Conservation (phyloP, 2,113 vertebrate species). For the Leiothrix lutea region DNA sequence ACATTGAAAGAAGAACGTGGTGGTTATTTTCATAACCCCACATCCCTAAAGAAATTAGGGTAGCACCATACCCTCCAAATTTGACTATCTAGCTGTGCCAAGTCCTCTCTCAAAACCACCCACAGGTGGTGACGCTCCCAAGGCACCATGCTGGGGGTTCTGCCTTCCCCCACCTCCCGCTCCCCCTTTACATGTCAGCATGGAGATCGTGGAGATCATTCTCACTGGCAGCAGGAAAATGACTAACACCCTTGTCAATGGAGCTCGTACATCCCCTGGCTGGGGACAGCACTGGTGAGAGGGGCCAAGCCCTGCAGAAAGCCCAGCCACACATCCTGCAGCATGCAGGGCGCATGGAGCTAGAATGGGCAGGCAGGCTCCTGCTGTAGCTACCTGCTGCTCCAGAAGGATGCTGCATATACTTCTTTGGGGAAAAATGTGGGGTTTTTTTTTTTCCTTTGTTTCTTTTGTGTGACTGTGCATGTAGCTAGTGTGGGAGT, state of each 20-base stretch:
- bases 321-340: not conserved
- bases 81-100: conserved; percentile 83
- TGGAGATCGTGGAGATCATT: not conserved
- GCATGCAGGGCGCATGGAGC: conserved; percentile 20
- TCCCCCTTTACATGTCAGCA: conserved; percentile 15
- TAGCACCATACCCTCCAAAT: not conserved
- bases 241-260: conserved; percentile 46
- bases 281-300: not conserved
- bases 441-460: conserved; percentile 7
- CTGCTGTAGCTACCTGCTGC: conserved; percentile 77
- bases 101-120: conserved; percentile 74
- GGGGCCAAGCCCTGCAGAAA: conserved; percentile 24
- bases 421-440: conserved; percentile 35
- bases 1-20: conserved; percentile 78
- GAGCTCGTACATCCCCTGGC: conserved; percentile 35
- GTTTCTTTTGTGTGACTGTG: conserved; percentile 61
- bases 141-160: conserved; percentile 66
- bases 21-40: conserved; percentile 75
- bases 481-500: conserved; percentile 55
- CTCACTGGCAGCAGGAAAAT: conserved; percentile 47
- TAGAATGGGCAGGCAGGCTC: conserved; percentile 84
- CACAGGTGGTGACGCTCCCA: conserved; percentile 70
- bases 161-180: not conserved
- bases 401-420: conserved; percentile 66
- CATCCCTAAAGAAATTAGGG: conserved; percentile 66